These are phyloP conservation scores for Micromys minutus DNA, from an alignment of 2,113 vertebrate species.

Conservation along the genomic window DNA sequence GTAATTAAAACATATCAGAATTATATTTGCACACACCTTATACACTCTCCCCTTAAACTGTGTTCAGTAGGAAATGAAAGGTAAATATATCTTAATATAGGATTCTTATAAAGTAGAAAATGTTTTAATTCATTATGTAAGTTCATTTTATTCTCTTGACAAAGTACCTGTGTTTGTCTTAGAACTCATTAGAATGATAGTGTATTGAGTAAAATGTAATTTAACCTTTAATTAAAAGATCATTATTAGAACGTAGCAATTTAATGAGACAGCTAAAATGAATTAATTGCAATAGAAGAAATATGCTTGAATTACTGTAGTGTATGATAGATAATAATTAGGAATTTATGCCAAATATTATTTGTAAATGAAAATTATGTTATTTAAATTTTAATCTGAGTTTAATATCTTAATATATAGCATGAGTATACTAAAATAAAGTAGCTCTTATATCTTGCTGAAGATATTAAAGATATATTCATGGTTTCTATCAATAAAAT, in stretches of 20 bases:
- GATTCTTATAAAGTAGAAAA: not conserved
- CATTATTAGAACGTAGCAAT: slow-evolving; percentile 78
- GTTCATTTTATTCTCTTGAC: slow-evolving; percentile 40
- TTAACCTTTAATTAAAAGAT: slow-evolving; percentile 84
- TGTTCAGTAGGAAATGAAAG: not conserved
- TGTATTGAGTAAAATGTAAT: slow-evolving; percentile 75
- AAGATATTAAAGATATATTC: not conserved
- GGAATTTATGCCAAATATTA: slow-evolving; percentile 81
- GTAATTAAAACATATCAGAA: not conserved
- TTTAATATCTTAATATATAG: slow-evolving; percentile 40
- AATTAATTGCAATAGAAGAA: slow-evolving; percentile 80
- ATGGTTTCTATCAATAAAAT: not conserved
- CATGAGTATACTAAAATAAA: not conserved
- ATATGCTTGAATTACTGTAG: slow-evolving; percentile 76
- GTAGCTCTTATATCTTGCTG: not conserved
- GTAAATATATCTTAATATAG: not conserved
- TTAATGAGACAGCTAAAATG: slow-evolving; percentile 84
- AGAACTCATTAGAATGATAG: slow-evolving; percentile 76
- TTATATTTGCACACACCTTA: not conserved
- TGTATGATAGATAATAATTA: slow-evolving; percentile 81
- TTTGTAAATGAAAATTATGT: slow-evolving; percentile 81
- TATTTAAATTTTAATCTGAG: slow-evolving; percentile 68
- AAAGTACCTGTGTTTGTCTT: slow-evolving; percentile 50
- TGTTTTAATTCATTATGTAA: slow-evolving; percentile 10
- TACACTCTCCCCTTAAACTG: not conserved